Conservation (phyloP, 1,140 invertebrate species). For the Campoletis sonorensis region DNA sequence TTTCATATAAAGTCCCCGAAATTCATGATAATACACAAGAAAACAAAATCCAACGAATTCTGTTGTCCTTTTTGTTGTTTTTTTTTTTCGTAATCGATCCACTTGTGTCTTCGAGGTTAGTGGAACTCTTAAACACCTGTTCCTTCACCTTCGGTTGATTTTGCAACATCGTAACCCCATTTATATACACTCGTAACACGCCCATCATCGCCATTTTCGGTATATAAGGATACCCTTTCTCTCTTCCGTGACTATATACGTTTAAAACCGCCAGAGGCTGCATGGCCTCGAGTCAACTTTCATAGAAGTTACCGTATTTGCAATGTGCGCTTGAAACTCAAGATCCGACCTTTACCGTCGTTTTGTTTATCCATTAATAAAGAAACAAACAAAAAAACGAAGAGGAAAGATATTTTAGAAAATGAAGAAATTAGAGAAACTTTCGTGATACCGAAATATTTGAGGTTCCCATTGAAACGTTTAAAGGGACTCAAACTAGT, state of each 20-base stretch:
- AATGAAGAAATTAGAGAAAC: background rate
- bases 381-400: background rate
- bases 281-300: background rate
- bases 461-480: background rate
- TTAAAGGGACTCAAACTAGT: background rate
- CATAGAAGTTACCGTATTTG: background rate
- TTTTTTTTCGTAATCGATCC: background rate
- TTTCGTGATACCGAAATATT: background rate
- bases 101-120: slow-evolving; percentile 3
- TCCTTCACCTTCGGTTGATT: slow-evolving; percentile 16
- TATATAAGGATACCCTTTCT: slow-evolving; percentile 13
- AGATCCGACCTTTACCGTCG: background rate
- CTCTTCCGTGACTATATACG: background rate
- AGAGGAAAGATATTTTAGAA: background rate
- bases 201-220: slow-evolving; percentile 19
- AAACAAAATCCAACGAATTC: background rate
- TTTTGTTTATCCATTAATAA: background rate
- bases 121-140: slow-evolving; percentile 2
- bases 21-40: background rate
- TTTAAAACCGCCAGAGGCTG: background rate
- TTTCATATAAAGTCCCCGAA: background rate
- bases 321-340: background rate
- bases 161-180: slow-evolving; percentile 22
- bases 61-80: background rate
- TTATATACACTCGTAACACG: slow-evolving; percentile 9